Evolutionary conservation across 2,888 invertebrate species (phyloP).

Genomic region (Pachliopta kotzebuea): DNA sequence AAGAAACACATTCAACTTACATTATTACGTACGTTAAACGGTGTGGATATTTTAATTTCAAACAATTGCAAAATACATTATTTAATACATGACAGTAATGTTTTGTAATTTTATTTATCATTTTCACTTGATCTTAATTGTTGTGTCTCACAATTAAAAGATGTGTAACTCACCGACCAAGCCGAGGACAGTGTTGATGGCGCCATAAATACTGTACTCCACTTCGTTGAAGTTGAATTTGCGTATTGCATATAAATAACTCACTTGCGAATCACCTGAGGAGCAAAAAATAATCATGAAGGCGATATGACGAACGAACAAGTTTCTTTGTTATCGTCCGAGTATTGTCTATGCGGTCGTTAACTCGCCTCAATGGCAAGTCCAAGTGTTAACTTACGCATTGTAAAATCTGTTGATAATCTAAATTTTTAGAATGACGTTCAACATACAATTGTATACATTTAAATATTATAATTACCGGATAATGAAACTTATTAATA

Average conservation of each 20-base stretch:
- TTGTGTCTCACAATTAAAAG: not conserved
- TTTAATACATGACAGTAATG: not conserved
- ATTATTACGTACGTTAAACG: too few relatives aligned
- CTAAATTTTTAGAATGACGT: not conserved
- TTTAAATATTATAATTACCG: not conserved
- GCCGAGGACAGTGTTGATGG: constrained; percentile 69
- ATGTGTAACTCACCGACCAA: constrained; percentile 59
- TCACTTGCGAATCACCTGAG: constrained; percentile 75
- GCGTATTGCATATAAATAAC: constrained; percentile 70
- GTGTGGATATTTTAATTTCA: too few relatives aligned
- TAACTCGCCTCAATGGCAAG: constrained; percentile 19
- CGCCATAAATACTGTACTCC: constrained; percentile 72
- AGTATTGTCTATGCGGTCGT: constrained; percentile 25
- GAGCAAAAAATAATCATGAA: constrained; percentile 34
- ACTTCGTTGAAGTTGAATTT: constrained; percentile 72
- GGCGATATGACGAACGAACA: constrained; percentile 20
- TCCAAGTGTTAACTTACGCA: constrained; percentile 4
- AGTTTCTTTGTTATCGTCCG: constrained; percentile 28
- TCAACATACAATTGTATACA: not conserved
- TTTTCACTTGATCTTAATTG: not conserved
- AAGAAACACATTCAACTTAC: too few relatives aligned
- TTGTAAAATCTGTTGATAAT: constrained; percentile 8
- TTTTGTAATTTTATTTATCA: not conserved
- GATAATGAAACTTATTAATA: too few relatives aligned
- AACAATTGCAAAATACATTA: too few relatives aligned